A percentile compares a stretch with the other conserved stretches of the same genome.
These are phyloP conservation scores for Cheumatopsyche charites DNA, from an alignment of 1,140 invertebrate genomes.

Conservation along the genomic window DNA sequence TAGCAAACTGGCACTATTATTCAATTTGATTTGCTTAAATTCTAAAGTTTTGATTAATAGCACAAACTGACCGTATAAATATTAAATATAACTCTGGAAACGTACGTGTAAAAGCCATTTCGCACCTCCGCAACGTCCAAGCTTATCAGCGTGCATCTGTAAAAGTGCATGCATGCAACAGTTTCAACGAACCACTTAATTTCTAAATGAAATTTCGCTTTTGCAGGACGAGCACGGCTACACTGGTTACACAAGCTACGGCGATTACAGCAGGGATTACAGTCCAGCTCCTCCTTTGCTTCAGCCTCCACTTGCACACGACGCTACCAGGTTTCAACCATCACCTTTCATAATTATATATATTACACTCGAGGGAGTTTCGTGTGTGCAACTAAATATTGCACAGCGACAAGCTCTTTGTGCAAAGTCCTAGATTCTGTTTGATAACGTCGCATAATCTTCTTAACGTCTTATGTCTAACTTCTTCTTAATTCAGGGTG, in stretches of 20 bases:
- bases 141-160: no score
- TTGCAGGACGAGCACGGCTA: slow-evolving; percentile 45
- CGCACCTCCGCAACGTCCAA: no score
- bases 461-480: background rate
- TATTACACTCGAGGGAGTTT: no score
- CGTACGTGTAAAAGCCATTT: no score
- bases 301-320: slow-evolving; percentile 44
- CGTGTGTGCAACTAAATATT: no score
- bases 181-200: background rate
- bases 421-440: no score
- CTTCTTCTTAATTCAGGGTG: slow-evolving; percentile 27
- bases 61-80: no score
- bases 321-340: slow-evolving; percentile 41
- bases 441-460: background rate
- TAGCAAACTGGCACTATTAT: background rate
- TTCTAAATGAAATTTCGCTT: background rate
- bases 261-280: slow-evolving; percentile 42
- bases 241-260: slow-evolving; percentile 39
- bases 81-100: no score
- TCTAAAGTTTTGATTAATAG: no score
- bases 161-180: no score
- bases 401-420: no score
- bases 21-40: no score
- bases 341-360: background rate
- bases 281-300: slow-evolving; percentile 44